Base-by-base conservation (phyloP, 2,888 invertebrate species). In the Sphaeridia pumilis region DNA sequence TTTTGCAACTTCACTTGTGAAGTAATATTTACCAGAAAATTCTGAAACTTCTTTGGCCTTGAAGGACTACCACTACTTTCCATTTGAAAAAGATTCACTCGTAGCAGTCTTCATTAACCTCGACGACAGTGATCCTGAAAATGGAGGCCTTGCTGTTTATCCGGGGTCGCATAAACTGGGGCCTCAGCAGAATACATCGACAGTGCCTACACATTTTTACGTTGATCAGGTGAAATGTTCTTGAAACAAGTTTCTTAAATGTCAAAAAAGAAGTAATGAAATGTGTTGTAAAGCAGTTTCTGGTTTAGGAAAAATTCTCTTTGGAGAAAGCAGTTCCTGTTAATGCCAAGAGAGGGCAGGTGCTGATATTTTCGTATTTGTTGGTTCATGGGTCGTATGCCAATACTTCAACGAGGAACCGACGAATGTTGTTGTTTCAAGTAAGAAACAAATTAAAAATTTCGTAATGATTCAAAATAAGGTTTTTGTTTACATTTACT, bases 1-100 rank as follows among this genome's bases (percentile, higher is more conserved):
- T 17, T 38, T 5, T 7, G 17, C 38, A 5, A 5, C 12, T 38
- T 38, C 12, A 17, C 38, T 38, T 20, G 4, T 38, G 12, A 17
- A 12, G 20, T n/a, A 38, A 5, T 38, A 38, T 17, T 38, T 38
- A 31, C 31, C 7, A 7, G 14, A 7, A 31, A 31, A 31, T 31
- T 31, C 14, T 31, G 7, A 31, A 31, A 52, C 45, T 24, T 31
- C 42, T 28, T 58, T 59, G 31, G 26, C 21, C 17, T 34, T 60
- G 2, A 69, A 78, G 74, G 79, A 78, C 56, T 79, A 79, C 60
- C 77, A 73, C 46, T 78, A 78, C 60, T 79, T 78, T 63, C 78
- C 78, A 0, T 75, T 73, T 64, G 71, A 76, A 60, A 75, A 77
- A 1, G 73, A 78, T 64, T 73, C 76, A 0, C 75, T 77, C 75